Conservation (phyloP, 2,888 invertebrate species). For the Zygogramma bicolorata region DNA sequence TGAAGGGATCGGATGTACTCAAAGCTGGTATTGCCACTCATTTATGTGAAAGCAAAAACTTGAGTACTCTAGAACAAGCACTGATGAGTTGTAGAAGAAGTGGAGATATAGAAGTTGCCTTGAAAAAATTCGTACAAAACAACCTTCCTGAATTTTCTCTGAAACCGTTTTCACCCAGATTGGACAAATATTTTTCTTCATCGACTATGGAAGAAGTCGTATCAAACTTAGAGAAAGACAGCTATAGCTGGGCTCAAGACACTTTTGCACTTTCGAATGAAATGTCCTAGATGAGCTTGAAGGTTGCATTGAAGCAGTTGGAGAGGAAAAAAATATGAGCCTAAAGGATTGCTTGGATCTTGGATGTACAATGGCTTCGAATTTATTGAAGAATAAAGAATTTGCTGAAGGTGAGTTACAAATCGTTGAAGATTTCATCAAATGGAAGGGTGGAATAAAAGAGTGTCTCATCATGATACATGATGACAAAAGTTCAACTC, state of each 20-base stretch:
- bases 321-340: constrained; percentile 78
- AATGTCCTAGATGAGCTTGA: constrained; percentile 94
- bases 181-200: constrained; percentile 83
- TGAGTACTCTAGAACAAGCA: constrained; percentile 74
- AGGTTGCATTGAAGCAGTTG: constrained; percentile 85
- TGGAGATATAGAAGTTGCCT: constrained; percentile 69
- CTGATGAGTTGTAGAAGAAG: constrained; percentile 71
- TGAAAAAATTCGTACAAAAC: constrained; percentile 73
- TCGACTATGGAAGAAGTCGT: constrained; percentile 84
- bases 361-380: constrained; percentile 86
- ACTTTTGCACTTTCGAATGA: constrained; percentile 77
- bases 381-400: constrained; percentile 77
- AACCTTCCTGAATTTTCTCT: constrained; percentile 74
- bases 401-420: constrained; percentile 82
- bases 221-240: constrained; percentile 78
- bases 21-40: constrained; percentile 95
- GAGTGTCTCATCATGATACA: no score
- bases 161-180: constrained; percentile 76
- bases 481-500: no score
- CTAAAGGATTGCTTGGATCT: constrained; percentile 88
- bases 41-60: constrained; percentile 76
- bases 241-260: constrained; percentile 84
- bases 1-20: constrained; percentile 82
- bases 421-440: no score
- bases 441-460: no score